Conservation (phyloP, 2,113 vertebrate species). For the Sorex araneus region DNA sequence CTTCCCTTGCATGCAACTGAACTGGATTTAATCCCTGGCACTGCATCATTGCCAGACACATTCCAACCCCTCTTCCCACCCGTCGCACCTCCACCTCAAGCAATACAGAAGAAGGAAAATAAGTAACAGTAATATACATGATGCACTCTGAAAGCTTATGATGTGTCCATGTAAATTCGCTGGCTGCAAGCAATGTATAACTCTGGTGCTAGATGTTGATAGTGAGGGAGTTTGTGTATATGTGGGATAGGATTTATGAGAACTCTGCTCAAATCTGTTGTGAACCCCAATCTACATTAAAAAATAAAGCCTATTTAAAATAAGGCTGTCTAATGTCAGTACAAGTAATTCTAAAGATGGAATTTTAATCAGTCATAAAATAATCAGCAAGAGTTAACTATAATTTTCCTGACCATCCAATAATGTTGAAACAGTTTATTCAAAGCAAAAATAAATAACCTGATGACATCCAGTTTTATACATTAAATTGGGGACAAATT, state of each 20-base stretch:
- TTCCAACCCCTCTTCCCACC: too few relatives aligned
- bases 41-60: too few relatives aligned
- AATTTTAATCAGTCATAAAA: constrained; percentile 41
- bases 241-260: not conserved
- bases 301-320: not conserved
- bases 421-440: constrained; percentile 32
- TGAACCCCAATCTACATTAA: not conserved
- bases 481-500: constrained; percentile 3
- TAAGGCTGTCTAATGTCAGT: not conserved
- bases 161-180: not conserved
- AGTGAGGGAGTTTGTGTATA: not conserved
- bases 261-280: not conserved
- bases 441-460: constrained; percentile 43
- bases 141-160: too few relatives aligned
- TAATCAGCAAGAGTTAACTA: not conserved
- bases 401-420: not conserved
- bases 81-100: too few relatives aligned
- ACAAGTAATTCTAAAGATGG: not conserved
- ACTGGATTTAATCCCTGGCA: too few relatives aligned
- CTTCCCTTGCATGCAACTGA: too few relatives aligned
- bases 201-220: not conserved
- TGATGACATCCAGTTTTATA: not conserved
- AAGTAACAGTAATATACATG: too few relatives aligned
- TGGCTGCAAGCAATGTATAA: not conserved
- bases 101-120: too few relatives aligned